Conservation (phyloP, 92 coral and sea anemone genomes). For the Zoanthus sociatus region DNA sequence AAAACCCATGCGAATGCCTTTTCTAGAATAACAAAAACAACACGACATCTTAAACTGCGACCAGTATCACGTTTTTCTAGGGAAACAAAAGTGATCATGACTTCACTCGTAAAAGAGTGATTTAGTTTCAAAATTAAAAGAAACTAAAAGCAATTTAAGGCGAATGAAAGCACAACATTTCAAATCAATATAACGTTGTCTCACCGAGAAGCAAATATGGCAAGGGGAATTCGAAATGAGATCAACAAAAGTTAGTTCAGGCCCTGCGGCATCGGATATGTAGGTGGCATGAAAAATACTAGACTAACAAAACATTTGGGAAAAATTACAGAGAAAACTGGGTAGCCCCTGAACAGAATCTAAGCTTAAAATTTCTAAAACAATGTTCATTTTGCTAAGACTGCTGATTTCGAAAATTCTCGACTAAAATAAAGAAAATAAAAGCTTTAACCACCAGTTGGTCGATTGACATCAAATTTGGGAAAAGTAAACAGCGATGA, state of each 20-base stretch:
- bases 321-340: slow-evolving; percentile 7
- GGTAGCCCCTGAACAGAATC: not conserved
- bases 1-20: slow-evolving; percentile 5
- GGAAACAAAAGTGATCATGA: not conserved
- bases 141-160: not conserved
- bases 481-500: slow-evolving; percentile 26
- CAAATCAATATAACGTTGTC: not conserved
- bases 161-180: not conserved
- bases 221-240: slow-evolving; percentile 38
- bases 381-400: slow-evolving; percentile 14
- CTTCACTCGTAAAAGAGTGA: not conserved
- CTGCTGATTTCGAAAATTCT: slow-evolving; percentile 25
- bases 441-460: slow-evolving; percentile 9
- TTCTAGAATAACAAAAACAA: slow-evolving; percentile 34
- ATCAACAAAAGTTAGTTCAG: slow-evolving; percentile 23
- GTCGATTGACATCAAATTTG: slow-evolving; percentile 26
- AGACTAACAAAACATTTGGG: slow-evolving; percentile 14
- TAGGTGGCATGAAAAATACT: not conserved
- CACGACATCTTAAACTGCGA: slow-evolving; percentile 12
- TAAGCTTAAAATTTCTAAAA: slow-evolving; percentile 2
- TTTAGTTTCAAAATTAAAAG: not conserved
- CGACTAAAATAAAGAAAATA: not conserved
- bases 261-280: not conserved
- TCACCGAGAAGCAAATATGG: slow-evolving; percentile 14
- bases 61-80: slow-evolving; percentile 21